A percentile compares a stretch with the other conserved stretches of the same genome.
phyloP scores from a whole-genome alignment of 1,140 invertebrate genomes.

The Scylla paramamosain region DNA sequence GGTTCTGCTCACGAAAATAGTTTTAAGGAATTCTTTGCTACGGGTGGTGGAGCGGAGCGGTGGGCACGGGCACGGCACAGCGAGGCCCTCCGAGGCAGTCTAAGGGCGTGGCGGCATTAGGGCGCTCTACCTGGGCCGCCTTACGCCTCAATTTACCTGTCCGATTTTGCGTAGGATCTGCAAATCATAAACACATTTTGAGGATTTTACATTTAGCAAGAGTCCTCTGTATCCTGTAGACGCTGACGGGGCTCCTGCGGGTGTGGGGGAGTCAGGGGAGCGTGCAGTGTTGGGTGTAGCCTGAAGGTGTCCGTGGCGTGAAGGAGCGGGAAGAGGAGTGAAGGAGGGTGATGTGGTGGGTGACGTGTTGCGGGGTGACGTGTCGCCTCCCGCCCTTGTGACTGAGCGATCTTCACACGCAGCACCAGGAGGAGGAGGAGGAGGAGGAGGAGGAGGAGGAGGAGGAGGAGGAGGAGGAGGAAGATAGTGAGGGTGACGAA shows the following conservation, averaged over 20 bases:
- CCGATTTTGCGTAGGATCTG: background rate
- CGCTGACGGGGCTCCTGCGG: background rate
- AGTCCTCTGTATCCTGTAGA: background rate
- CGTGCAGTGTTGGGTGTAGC: background rate
- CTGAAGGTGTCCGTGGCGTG: background rate
- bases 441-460: slow-evolving; percentile 9
- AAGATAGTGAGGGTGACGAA: background rate
- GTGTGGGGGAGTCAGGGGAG: background rate
- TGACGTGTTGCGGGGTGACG: background rate
- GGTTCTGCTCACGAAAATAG: slow-evolving; percentile 55
- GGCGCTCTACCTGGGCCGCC: background rate
- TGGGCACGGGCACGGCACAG: background rate
- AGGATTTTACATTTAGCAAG: background rate
- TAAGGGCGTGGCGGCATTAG: background rate
- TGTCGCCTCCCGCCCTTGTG: slow-evolving; percentile 6
- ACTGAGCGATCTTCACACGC: background rate
- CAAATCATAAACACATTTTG: background rate
- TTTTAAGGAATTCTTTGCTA: slow-evolving; percentile 34
- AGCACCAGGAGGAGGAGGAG: background rate
- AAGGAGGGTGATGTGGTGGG: background rate
- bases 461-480: background rate
- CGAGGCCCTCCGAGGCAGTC: background rate
- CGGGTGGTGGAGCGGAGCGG: background rate
- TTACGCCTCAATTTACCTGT: background rate
- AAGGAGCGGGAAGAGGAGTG: background rate